Evolutionary conservation across 2,113 vertebrate species (phyloP), one percentile per base, ranked within the genome.

Genomic region (Corapipo altera): DNA sequence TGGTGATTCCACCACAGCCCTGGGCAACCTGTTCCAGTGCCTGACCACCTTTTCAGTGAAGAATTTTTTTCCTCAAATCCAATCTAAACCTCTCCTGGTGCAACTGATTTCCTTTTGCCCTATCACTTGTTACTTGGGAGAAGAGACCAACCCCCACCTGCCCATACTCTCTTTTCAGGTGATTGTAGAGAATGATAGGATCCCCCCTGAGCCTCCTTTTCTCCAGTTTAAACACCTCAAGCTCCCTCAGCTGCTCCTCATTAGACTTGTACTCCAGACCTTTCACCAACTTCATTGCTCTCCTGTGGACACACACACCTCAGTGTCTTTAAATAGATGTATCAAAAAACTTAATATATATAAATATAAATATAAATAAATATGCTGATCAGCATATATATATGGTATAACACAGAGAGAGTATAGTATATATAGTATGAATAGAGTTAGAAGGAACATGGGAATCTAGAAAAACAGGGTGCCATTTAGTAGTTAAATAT

Each of bases 401-500:
- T 39, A 35, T 27, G 1, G 4, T 54, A 32, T 11, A 54, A 49
- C 8, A 54, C 6, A 22, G 7, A 55, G 8, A 58, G 15, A 61
- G 4, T 49, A 15, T 9, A 21, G 7, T 35, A n/a, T 9, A 21
- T 23, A 12, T 35, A n/a, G 8, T 19, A 39, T 21, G 23, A 83
- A 49, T 6, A 67, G 12, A 74, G 11, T 5, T 55, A 71, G 20
- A 76, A 90, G 71, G 28, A 76, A 61, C 9, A 18, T 37, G 41
- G 5, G 10, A 9, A 74, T 67, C 64, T 74, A 37, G 28, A 11
- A 66, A 71, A 90, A 73, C 74, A 82, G 14, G 24, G 6, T 84
- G 37, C 6, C 23, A 81, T 72, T 93, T 52, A 76, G 64, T 49
- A 91, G 61, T 89, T 88, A 95, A 97, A 95, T 95, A 93, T 94